These are phyloP conservation scores for Scyliorhinus canicula DNA, from an alignment of 2,797 vertebrate species.

Conservation along the genomic window DNA sequence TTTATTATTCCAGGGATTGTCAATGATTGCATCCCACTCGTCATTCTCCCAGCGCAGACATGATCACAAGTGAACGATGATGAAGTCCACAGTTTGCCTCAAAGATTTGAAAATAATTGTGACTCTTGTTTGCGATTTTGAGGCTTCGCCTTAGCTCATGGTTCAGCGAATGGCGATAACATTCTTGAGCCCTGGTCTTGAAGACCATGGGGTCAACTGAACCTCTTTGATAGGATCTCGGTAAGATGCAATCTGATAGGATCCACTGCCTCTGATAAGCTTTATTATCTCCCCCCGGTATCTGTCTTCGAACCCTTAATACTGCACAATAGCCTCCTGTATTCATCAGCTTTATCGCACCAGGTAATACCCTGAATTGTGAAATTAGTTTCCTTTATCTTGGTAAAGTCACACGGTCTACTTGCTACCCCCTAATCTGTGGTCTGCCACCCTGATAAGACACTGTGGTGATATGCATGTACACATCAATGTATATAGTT, in stretches of 20 bases:
- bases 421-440: not conserved
- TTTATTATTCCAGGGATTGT: no score
- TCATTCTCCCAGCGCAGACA: not conserved
- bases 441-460: not conserved
- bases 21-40: not conserved
- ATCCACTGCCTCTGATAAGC: not conserved
- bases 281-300: not conserved
- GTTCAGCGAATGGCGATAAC: not conserved
- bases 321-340: not conserved
- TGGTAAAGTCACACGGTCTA: not conserved
- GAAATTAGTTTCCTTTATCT: not conserved
- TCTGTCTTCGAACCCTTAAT: not conserved
- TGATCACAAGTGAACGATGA: not conserved
- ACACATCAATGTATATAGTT: no score
- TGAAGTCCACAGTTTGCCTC: not conserved
- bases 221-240: not conserved
- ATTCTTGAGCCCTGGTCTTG: not conserved
- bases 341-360: not conserved
- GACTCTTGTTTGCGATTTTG: no score
- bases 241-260: not conserved
- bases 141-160: not conserved
- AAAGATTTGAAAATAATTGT: not conserved
- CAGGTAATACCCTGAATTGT: not conserved
- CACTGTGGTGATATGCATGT: no score
- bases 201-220: not conserved